Evolutionary conservation across 2,113 vertebrate species (phyloP), one percentile per base, ranked within the genome.

Genomic region (Grallaria varia): DNA sequence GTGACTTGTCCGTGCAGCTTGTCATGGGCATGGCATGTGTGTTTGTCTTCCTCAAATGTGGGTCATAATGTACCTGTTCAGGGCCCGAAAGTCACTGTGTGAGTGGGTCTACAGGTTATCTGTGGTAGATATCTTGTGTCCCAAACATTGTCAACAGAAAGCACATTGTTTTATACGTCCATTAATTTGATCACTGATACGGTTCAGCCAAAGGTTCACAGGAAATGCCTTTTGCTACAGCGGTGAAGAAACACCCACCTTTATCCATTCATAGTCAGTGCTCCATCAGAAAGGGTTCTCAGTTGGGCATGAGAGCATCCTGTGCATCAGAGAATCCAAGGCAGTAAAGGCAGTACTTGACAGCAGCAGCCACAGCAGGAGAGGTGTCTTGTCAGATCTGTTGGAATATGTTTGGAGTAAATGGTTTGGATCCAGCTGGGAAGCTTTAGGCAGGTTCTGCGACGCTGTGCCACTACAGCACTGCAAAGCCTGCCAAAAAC

Each of bases 1-100:
- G 42, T 53, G 44, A 8, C 0, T 0, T 27, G 42, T 72, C 49
- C 4, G 0, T 83, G 4, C 27, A 33, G 20, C 37, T 52, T 37
- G 59, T 68, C 21, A 15, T 4, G 10, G 22, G 18, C 31, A 39
- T 9, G 76, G 19, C 7, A 2, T 42, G n/a, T 24, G 40, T 42
- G 35, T 44, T 68, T 50, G 12, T 45, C 69, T 78, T 63, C 31
- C 50, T 78, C 40, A 31, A 17, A 19, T 21, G 7, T 75, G 28
- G 62, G 33, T 62, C 20, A 10, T 55, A 3, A 35, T 31, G 28
- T 50, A 9, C 25, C 21, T 3, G 1, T n/a, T 44, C n/a, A 59
- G 37, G 17, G 44, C 35, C 25, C 47, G 47, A 45, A 53, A 35
- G 64, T 40, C 56, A 14, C 47, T 45, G 28, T 72, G 14, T 24